These are phyloP conservation scores for Corythoichthys haematopterus DNA, from an alignment of 2,113 vertebrate species.

Conservation along the genomic window DNA sequence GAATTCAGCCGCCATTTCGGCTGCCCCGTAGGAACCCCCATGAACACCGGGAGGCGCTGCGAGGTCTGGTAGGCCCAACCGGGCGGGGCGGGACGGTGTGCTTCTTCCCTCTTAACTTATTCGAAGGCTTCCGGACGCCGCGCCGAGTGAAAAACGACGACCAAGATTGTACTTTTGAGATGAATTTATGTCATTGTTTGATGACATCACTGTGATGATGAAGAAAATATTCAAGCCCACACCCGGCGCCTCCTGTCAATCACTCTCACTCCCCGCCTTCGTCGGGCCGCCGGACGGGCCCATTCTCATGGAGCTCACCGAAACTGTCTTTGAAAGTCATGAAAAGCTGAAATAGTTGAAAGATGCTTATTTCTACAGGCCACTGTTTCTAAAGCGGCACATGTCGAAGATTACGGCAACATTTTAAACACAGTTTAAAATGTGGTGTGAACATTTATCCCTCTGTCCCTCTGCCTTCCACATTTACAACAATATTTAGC, in stretches of 20 bases:
- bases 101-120: not conserved
- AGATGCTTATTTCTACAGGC: no score
- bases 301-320: no score
- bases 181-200: conserved; percentile 22
- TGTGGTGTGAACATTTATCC: no score
- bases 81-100: not conserved
- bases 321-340: no score
- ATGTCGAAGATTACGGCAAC: no score
- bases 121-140: conserved; percentile 13
- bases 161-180: not conserved
- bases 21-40: conserved; percentile 83
- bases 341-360: no score
- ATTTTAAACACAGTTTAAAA: no score
- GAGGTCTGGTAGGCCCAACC: conserved; percentile 86
- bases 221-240: not conserved
- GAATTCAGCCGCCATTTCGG: conserved; percentile 89
- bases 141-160: conserved; percentile 7
- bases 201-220: conserved; percentile 61
- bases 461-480: no score
- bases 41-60: conserved; percentile 91
- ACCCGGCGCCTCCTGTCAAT: not conserved
- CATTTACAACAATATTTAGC: no score
- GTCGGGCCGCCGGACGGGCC: no score
- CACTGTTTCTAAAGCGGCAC: no score
- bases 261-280: no score